These are phyloP conservation scores for Bovichtus diacanthus DNA, from an alignment of 2,797 vertebrate species.

Conservation along the genomic window DNA sequence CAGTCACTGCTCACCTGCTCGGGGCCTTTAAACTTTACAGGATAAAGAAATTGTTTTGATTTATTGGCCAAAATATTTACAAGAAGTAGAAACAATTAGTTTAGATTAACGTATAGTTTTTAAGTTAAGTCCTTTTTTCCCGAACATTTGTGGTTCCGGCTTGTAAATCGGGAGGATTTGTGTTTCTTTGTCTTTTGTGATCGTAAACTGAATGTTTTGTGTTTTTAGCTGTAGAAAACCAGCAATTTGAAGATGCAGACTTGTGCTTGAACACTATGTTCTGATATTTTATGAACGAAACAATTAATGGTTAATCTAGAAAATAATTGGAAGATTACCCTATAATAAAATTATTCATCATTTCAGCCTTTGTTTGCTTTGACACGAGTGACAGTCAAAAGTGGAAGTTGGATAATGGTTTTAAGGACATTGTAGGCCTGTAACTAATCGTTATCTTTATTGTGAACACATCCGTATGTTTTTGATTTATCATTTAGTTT, in stretches of 20 bases:
- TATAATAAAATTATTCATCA: background rate
- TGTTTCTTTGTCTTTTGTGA: background rate
- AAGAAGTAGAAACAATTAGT: background rate
- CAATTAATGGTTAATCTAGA: background rate
- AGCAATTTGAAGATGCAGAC: background rate
- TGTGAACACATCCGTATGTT: too few relatives aligned
- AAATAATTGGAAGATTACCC: background rate
- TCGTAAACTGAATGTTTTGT: background rate
- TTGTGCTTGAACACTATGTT: background rate
- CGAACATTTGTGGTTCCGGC: background rate
- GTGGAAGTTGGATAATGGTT: background rate
- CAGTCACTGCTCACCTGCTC: constrained; percentile 11
- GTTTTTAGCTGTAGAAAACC: background rate
- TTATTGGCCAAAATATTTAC: background rate
- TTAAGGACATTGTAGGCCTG: too few relatives aligned
- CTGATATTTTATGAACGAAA: background rate
- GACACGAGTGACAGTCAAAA: background rate
- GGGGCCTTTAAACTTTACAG: background rate
- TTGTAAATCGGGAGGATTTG: background rate
- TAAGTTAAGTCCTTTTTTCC: background rate
- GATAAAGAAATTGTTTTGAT: background rate
- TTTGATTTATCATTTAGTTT: too few relatives aligned
- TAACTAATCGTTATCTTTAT: background rate
- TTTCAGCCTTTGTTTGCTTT: background rate
- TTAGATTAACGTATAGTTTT: too few relatives aligned